phyloP scores from a whole-genome alignment of 2,113 vertebrate species.

The Speoplatyrhinus poulsoni region DNA sequence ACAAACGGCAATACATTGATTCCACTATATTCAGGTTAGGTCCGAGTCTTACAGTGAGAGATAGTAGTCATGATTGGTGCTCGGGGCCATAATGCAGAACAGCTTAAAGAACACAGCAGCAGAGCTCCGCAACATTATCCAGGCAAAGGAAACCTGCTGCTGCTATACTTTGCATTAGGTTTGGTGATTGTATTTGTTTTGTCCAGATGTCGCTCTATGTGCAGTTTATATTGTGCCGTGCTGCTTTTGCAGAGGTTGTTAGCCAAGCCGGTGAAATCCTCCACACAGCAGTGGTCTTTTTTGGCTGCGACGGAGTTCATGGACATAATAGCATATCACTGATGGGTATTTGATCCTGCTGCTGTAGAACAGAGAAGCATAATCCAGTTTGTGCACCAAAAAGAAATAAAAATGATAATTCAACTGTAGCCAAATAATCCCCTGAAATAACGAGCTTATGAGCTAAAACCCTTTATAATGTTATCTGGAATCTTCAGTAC shows the following conservation, averaged over 20 bases:
- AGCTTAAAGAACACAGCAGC: background rate
- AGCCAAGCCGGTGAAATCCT: constrained; percentile 59
- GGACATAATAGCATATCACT: constrained; percentile 58
- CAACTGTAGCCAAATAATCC: constrained; percentile 73
- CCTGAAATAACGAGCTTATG: constrained; percentile 81
- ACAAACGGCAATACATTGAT: constrained; percentile 32
- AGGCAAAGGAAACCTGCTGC: background rate
- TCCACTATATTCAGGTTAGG: constrained; percentile 22
- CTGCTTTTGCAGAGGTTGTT: constrained; percentile 26
- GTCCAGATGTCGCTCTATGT: constrained; percentile 33
- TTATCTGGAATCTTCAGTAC: constrained; percentile 81
- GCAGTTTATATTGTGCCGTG: constrained; percentile 31
- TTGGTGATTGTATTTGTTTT: constrained; percentile 47
- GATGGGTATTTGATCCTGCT: constrained; percentile 72
- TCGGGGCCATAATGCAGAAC: constrained; percentile 21
- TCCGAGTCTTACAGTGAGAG: constrained; percentile 22
- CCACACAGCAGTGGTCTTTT: constrained; percentile 43
- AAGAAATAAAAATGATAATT: constrained; percentile 79
- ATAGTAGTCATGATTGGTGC: constrained; percentile 8
- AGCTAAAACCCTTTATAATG: constrained; percentile 78
- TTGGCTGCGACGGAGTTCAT: constrained; percentile 47
- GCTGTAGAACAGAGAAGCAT: constrained; percentile 61
- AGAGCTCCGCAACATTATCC: constrained; percentile 13
- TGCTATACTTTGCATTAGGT: constrained; percentile 45
- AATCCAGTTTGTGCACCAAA: constrained; percentile 78